Evolutionary conservation across 2,113 vertebrate genomes (phyloP).

Genomic region (Diphyllodes magnificus): DNA sequence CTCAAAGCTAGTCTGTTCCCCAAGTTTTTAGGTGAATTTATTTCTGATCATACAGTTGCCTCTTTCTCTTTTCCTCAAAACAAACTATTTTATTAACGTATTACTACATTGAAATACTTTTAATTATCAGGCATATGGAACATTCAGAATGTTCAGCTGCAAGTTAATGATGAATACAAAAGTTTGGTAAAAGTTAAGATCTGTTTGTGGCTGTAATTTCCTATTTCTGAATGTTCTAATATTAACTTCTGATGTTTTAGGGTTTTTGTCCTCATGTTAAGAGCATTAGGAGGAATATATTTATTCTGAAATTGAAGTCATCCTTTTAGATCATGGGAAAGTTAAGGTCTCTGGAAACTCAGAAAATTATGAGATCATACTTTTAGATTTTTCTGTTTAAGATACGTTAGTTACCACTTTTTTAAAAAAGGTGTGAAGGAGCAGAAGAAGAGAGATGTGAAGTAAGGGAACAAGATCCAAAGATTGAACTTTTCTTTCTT

Average conservation of each 20-base stretch:
- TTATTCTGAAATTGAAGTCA: background rate
- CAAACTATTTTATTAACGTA: background rate
- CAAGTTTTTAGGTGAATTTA: background rate
- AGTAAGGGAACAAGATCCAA: background rate
- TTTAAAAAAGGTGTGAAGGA: background rate
- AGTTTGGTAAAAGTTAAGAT: background rate
- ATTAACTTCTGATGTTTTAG: background rate
- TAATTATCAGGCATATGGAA: background rate
- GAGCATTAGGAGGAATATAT: background rate
- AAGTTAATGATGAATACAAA: background rate
- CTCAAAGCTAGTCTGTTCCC: background rate
- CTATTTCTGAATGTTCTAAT: background rate
- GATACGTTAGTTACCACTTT: background rate
- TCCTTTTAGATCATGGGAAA: background rate
- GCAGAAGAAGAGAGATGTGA: background rate
- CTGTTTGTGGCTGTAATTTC: background rate
- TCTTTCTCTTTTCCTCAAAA: background rate
- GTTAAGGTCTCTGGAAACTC: background rate
- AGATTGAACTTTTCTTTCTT: background rate
- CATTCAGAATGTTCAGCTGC: background rate
- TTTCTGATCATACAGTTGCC: background rate
- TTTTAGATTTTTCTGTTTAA: background rate
- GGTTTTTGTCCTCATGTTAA: background rate
- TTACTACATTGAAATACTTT: background rate
- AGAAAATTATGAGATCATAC: background rate